A percentile compares a stretch with the other conserved stretches of the same genome.
Conservation (phyloP, 2,888 invertebrate genomes). For the Callyntrura guangdongensis region DNA sequence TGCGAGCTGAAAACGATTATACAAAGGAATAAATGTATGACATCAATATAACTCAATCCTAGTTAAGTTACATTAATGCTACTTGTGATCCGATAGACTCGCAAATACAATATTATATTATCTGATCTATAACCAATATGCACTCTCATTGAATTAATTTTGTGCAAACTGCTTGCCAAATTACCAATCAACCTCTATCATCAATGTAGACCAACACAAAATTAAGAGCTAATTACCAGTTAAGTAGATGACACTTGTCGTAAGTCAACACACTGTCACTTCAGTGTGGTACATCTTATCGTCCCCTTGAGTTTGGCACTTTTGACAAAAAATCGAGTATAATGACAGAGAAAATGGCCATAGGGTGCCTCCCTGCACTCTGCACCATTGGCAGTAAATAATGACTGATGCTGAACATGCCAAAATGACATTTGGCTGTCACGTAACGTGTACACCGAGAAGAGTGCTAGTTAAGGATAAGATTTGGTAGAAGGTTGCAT, state of each 20-base stretch:
- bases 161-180: too few species aligned
- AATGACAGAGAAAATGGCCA: background rate
- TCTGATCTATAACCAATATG: too few species aligned
- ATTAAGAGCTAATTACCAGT: too few species aligned
- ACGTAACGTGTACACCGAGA: background rate
- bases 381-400: background rate
- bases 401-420: background rate
- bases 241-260: too few species aligned
- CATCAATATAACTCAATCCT: too few species aligned
- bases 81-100: too few species aligned
- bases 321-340: background rate
- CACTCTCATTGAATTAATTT: too few species aligned
- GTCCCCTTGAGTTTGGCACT: background rate
- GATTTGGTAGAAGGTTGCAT: constrained; percentile 28
- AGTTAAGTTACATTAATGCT: background rate
- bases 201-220: background rate
- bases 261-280: too few species aligned
- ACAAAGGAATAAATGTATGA: too few species aligned
- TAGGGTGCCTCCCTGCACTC: background rate
- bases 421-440: constrained; percentile 49
- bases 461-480: constrained; percentile 14
- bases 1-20: too few species aligned
- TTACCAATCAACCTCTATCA: background rate
- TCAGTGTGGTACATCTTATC: background rate
- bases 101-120: too few species aligned